Evolutionary conservation across 2,888 invertebrate genomes (phyloP), one percentile per base, ranked within the genome.

Genomic region (Ornithoptera alexandrae): DNA sequence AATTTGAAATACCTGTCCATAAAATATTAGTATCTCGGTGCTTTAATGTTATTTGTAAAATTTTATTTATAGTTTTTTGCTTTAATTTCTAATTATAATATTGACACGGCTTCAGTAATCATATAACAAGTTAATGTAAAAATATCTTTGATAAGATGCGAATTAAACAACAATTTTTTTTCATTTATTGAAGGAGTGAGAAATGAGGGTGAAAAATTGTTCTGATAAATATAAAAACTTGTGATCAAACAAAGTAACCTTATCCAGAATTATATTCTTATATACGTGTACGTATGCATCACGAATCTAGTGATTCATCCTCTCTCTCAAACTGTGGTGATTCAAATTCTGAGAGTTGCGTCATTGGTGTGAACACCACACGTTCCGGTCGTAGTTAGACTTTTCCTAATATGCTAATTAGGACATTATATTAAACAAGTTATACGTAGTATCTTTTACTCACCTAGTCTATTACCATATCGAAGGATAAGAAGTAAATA

Each of bases 221-320:
- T 22, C 22, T 22, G 22, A 22, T 22, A 22, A 22, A 60, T 61
- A 68, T 24, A 57, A 46, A 68, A 42, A 42, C 30, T 59, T 24
- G 60, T 71, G 39, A 36, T 22, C 60, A 75, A 69, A 76, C 76
- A 73, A 81, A 82, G 82, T 79, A 83, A 75, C 81, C 79, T 83
- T 82, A 82, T 80, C 74, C 78, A 77, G 74, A 83, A 78, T 77
- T 82, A 86, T 85, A 84, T 83, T 82, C 81, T 84, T 83, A 83
- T 81, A 30, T 30, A 30, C 30, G 5, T 30, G 30, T 30, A 30
- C 0, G 30, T 30, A 81, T 76, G 78, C 82, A 84, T 81, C 85
- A 84, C 83, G 82, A 82, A 81, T 81, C 77, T 66, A 68, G 74
- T 86, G 86, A 87, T 80, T 87, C 86, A 86, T 79, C 77, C 73